Base-by-base conservation (phyloP, 2,888 invertebrate species). In the Spatulosminthurus flaviceps region DNA sequence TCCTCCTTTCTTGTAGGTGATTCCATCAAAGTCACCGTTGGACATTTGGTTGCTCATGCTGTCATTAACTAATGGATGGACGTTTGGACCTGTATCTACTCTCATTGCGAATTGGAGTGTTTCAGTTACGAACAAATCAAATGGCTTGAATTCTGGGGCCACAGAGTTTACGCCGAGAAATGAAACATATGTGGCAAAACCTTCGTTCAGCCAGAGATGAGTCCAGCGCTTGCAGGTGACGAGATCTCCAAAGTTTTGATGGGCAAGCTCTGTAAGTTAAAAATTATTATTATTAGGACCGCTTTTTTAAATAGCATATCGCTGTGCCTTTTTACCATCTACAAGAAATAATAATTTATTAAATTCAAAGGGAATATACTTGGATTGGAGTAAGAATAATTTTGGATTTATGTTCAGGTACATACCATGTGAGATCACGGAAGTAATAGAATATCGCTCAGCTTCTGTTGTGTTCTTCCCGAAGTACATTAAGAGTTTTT, bases 1-100 rank as follows among this genome's bases (percentile, higher is more conserved):
- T 0, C 89, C 88, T 82, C 86, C 88, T 84, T 89, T 89, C 66
- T 86, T 86, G 81, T 89, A 89, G 21, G 88, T 88, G 77, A 89
- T 89, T 21, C 86, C 82, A 81, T 89, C 89, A 81, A 89, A 89
- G 1, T 88, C 87, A 80, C 89, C 88, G 26, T 85, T 86, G 61
- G 88, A 88, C 82, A 88, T 88, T 29, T 87, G 86, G 1, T 69
- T 69, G 9, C 88, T 88, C 73, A 87, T 86, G 13, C 86, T 84
- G 26, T 89, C 88, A 29, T 87, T 86, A 77, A 88, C 87, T 78
- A 89, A 86, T 19, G 89, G 88, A 84, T 89, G 89, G 2, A 88
- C 88, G 0, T 87, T 86, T 72, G 87, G 86, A 29, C 88, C 83
- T 24, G 87, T 85, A 82, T 89, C 89, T 16, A 86, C 81, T 41